phyloP scores from a whole-genome alignment of 1,140 invertebrate species.

The Ladona fulva region DNA sequence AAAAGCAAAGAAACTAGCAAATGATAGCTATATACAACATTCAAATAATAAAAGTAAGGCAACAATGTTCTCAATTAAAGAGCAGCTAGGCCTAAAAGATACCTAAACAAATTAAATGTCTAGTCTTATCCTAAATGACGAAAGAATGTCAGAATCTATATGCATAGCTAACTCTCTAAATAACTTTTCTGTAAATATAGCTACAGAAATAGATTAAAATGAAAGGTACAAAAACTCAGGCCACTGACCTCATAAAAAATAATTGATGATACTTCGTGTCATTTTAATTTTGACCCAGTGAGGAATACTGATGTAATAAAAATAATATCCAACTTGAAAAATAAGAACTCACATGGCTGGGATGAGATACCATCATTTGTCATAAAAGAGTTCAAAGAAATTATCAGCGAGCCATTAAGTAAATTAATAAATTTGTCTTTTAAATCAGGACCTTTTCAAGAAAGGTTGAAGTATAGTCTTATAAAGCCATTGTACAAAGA shows the following conservation, averaged over 20 bases:
- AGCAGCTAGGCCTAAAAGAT: not conserved
- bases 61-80: not conserved
- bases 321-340: not conserved
- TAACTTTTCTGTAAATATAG: not conserved
- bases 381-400: not conserved
- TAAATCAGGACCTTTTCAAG: not conserved
- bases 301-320: not conserved
- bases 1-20: not conserved
- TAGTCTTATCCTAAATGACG: not conserved
- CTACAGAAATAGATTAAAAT: not conserved
- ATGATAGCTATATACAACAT: not conserved
- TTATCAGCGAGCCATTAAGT: not conserved
- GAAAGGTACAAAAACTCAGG: not conserved
- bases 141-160: not conserved
- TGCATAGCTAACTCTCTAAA: not conserved
- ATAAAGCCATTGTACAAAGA: not conserved
- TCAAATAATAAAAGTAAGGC: not conserved
- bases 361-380: not conserved
- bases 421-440: not conserved
- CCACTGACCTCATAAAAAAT: not conserved
- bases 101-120: not conserved
- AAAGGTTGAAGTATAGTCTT: not conserved
- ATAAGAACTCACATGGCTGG: not conserved
- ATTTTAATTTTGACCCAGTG: not conserved
- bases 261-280: not conserved